These are phyloP conservation scores for Erithacus rubecula DNA, from an alignment of 2,797 vertebrate species.

Conservation along the genomic window DNA sequence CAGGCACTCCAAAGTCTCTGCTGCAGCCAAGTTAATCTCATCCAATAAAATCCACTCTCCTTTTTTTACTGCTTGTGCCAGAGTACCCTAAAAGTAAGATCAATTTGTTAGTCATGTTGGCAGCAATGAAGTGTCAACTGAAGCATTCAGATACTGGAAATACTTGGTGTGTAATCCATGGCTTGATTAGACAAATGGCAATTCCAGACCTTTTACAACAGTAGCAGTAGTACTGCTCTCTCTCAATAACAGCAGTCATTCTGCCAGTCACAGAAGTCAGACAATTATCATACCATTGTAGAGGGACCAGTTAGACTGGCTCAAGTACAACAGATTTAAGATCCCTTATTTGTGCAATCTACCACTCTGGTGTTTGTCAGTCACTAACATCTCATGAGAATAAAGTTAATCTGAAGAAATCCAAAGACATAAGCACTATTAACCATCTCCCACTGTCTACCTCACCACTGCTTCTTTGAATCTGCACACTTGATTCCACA, in stretches of 20 bases:
- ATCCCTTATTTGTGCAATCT: neutral
- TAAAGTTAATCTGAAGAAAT: neutral
- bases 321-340: neutral
- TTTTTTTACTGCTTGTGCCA: constrained; percentile 92
- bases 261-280: neutral
- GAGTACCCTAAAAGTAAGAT: constrained; percentile 81
- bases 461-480: neutral
- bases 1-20: constrained; percentile 94
- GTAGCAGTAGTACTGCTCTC: neutral
- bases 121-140: neutral
- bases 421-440: neutral
- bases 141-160: neutral
- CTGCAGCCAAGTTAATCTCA: constrained; percentile 95
- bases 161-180: neutral
- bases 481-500: neutral
- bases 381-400: neutral
- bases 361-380: neutral
- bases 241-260: neutral
- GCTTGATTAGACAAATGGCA: neutral
- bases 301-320: neutral
- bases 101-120: neutral
- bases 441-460: neutral
- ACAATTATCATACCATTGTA: neutral
- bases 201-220: neutral
- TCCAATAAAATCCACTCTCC: constrained; percentile 97